Base-by-base conservation (phyloP, 2,888 invertebrate species). In the Serrognathus titanus region DNA sequence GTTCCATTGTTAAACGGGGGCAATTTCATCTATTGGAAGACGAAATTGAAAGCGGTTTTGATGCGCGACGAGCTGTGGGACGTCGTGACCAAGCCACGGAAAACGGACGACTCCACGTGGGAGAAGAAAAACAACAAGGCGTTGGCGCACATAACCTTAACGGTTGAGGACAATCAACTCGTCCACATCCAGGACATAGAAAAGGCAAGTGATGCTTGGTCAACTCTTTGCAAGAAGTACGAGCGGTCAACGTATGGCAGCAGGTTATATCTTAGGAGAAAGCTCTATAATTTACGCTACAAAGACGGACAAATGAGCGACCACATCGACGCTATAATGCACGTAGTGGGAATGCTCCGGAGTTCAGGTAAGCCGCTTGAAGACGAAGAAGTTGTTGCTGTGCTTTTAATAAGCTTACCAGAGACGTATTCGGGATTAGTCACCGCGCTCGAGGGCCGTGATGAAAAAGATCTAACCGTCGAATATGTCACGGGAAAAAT, bases 1-100 rank as follows among this genome's bases (percentile, higher is more conserved):
- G 24, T 24, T 24, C 24, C 24, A 24, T 24, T 24, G 9, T 35
- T 51, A n/a, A 46, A 56, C 43, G 51, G 56, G 40, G 51, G 39
- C 13, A 56, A 52, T 40, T 52, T 13, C 40, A 11, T 51, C 5
- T 51, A 47, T 11, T 56, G 56, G 56, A 56, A 56, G 36, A 52
- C 36, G n/a, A 52, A 51, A 52, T 12, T 56, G 10, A 51, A 47
- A 40, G 51, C 51, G n/a, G 31, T 56, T 9, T 9, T 56, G 12
- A 36, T 55, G 10, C 36, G 43, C 31, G 51, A 55, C 39, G 45
- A 55, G 41, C 46, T 51, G 31, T 55, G 46, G 51, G 31, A 51
- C 7, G 38, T 51, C 10, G 51, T 47, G 31, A 47, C 5, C n/a
- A 10, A 35, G 9, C 56, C 51, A 11, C 47, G 13, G 39, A 24